Evolutionary conservation across 2,113 vertebrate species (phyloP), one percentile per base, ranked within the genome.

Genomic region (Crocuta crocuta): DNA sequence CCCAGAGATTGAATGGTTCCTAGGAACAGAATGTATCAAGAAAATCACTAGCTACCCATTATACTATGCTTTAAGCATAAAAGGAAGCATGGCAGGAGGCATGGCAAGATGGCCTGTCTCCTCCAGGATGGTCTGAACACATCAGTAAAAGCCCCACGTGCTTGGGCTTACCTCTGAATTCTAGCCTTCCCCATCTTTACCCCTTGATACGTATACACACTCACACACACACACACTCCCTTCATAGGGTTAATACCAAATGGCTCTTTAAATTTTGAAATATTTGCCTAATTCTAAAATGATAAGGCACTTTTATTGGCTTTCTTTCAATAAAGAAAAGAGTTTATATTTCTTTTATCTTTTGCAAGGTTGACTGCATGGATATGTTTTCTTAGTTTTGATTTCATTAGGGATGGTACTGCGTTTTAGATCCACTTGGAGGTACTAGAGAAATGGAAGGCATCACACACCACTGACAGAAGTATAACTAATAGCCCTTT

Each of bases 1-100:
- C 39, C 35, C 50, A 35, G 95, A 90, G 80, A 95, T 5, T 76
- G 68, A 97, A 73, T 91, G 5, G 13, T 82, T 88, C 89, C 31
- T 33, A 35, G 65, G 43, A 81, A 89, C 0, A 94, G 63, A 98
- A 31, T 5, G 10, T 2, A 43, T 43, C 71, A 50, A 92, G 88
- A 65, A 94, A 81, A 94, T 83, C 63, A 53, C 31, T 53, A 19
- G 33, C 68, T 94, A 61, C 10, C 61, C 55, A 17, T 23, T 23
- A 12, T 21, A 8, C 55, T 28, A 33, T 45, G 12, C 10, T 50
- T 86, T 45, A 58, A n/a, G 39, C 45, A 90, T 10, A 26, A 73
- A 68, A 87, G 35, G 23, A 90, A 39, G 13, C n/a, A 50, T 2
- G 8, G 9, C 0, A 0, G 11, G 28, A 68, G 5, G 7, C 6